Percentiles rank a stretch among this genome's conserved stretches.
These are phyloP conservation scores for Geotrypetes seraphini DNA, from an alignment of 2,797 vertebrate genomes.

Conservation along the genomic window DNA sequence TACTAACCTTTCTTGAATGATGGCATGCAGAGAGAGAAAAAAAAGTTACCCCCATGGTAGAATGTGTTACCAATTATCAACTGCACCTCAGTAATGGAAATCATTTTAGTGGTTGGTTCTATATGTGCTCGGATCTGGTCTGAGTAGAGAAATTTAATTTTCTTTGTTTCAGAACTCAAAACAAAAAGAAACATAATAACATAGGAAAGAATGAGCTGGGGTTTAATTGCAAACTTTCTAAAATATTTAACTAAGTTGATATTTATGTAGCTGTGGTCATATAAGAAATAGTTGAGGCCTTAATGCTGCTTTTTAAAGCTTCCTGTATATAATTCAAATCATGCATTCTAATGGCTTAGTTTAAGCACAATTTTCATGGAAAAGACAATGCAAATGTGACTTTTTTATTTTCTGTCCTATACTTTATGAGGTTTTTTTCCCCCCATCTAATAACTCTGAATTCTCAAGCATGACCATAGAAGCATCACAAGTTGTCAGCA, in stretches of 20 bases:
- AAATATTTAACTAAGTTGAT: constrained; percentile 14
- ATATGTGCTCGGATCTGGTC: constrained; percentile 28
- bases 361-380: constrained; percentile 7
- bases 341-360: too few species aligned
- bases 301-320: too few species aligned
- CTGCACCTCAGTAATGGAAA: constrained; percentile 26
- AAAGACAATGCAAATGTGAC: constrained; percentile 2
- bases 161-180: constrained; percentile 35
- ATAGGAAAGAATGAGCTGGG: constrained; percentile 12
- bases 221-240: background rate
- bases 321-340: too few species aligned
- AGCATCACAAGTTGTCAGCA: too few species aligned
- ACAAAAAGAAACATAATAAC: constrained; percentile 23
- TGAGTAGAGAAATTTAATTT: constrained; percentile 33
- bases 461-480: too few species aligned
- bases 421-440: too few species aligned
- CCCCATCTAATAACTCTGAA: too few species aligned
- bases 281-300: too few species aligned
- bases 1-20: constrained; percentile 30
- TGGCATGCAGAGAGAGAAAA: constrained; percentile 28
- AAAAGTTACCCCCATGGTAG: constrained; percentile 8
- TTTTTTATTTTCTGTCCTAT: too few species aligned
- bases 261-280: constrained; percentile 8
- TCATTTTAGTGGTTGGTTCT: constrained; percentile 18
- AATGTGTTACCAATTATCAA: constrained; percentile 40